Evolutionary conservation across 2,888 invertebrate genomes (phyloP), one percentile per base, ranked within the genome.

Genomic region (Erebia palarica): DNA sequence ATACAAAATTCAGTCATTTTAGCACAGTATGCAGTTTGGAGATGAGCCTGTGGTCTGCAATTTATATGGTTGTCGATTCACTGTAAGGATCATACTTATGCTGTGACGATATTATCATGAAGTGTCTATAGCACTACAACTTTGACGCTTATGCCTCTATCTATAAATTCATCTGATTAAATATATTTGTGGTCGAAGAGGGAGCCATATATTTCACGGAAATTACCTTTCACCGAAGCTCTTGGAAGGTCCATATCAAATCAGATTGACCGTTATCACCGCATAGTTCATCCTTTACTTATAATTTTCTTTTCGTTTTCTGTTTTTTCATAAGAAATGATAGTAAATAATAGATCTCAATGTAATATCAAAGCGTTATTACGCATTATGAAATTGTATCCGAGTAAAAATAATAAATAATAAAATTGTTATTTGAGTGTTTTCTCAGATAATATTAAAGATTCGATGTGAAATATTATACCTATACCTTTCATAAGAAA

Each of bases 101-200:
- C 11, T 21, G 5, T 49, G 18, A 49, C 3, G 49, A 13, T 4
- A 44, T 11, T 10, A 47, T 44, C 18, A 61, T 14, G 0, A 49
- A 14, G 18, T 53, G 53, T 36, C 42, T 16, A 53, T 65, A 53
- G 42, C 4, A 11, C 36, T 14, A 65, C 57, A 64, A 65, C 55
- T 57, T 55, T 10, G 55, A 42, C 16, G 16, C 27, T 65, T 51
- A 64, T 36, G 0, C n/a, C 4, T 42, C 53, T 65, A 65, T 65
- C 65, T 65, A 44, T 55, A 57, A 18, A 57, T 42, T 55, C 55
- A 65, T 70, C 70, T 73, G 72, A 74, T 74, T 69, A 71, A 69
- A 75, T 75, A 65, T 74, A 73, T 67, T 71, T 68, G 69, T 51
- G 69, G 69, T 60, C 69, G 55, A 55, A 64, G 51, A 59, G 69